Evolutionary conservation across 2,888 invertebrate genomes (phyloP).

Genomic region (Mayetiola destructor): DNA sequence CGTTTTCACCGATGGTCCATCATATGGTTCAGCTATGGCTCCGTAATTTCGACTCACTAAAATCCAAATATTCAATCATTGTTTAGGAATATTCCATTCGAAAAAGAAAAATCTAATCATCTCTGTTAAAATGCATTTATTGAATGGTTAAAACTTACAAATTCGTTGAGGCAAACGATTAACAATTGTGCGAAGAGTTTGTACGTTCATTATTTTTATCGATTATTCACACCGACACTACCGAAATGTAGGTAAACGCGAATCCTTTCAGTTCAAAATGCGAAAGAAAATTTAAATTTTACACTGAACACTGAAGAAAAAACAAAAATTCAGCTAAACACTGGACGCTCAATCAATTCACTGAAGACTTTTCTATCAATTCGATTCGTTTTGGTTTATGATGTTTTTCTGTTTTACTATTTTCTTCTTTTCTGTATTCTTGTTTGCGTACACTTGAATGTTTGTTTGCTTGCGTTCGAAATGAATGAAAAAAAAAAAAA

Average conservation of each 20-base stretch:
- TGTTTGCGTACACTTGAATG: neutral
- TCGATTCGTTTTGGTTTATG: neutral
- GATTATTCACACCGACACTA: neutral
- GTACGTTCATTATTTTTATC: neutral
- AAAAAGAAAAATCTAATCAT: neutral
- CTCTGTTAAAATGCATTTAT: neutral
- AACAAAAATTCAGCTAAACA: neutral
- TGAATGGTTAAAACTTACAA: neutral
- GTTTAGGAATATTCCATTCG: neutral
- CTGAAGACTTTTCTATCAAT: neutral
- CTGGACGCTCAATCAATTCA: neutral
- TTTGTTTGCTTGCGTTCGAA: no score
- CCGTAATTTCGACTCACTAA: neutral
- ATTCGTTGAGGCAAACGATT: neutral
- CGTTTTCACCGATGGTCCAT: conserved; percentile 44
- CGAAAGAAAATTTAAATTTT: no score
- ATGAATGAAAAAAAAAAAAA: no score
- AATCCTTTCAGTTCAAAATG: neutral
- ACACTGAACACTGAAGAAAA: neutral
- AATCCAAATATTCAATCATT: neutral
- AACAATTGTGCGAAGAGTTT: neutral
- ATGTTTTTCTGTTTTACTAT: neutral
- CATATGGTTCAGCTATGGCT: neutral
- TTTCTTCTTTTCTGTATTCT: neutral
- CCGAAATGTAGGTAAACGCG: neutral